Conservation (phyloP, 2,797 vertebrate genomes). For the Leptoclinus maculatus region DNA sequence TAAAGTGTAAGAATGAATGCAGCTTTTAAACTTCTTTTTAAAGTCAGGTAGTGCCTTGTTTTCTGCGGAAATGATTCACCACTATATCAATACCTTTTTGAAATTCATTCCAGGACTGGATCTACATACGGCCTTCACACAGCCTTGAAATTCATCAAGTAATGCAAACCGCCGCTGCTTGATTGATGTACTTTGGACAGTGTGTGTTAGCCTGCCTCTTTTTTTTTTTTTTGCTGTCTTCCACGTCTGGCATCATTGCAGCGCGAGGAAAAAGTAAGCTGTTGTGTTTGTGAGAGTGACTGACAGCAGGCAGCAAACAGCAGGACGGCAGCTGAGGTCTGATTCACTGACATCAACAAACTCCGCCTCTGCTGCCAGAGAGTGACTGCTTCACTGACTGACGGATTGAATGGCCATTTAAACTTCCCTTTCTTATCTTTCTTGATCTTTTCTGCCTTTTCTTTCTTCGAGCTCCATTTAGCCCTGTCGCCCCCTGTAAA, state of each 20-base stretch:
- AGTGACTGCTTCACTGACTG: slow-evolving; percentile 50
- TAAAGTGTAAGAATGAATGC: neutral
- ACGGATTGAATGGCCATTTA: slow-evolving; percentile 32
- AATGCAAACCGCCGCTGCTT: slow-evolving; percentile 47
- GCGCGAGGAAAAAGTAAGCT: slow-evolving; percentile 52
- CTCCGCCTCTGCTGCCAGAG: slow-evolving; percentile 49
- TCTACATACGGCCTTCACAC: slow-evolving; percentile 47
- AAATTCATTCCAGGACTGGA: slow-evolving; percentile 34
- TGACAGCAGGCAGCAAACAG: slow-evolving; percentile 70
- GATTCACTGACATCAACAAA: slow-evolving; percentile 65
- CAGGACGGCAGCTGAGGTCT: slow-evolving; percentile 62
- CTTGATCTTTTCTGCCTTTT: neutral
- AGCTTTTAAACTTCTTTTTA: slow-evolving; percentile 2
- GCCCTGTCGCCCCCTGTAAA: slow-evolving; percentile 14
- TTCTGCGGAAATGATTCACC: slow-evolving; percentile 39
- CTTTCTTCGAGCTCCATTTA: slow-evolving; percentile 40
- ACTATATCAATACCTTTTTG: slow-evolving; percentile 37
- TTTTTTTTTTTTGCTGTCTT: slow-evolving; percentile 27
- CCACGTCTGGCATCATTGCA: slow-evolving; percentile 36
- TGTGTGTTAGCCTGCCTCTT: slow-evolving; percentile 42
- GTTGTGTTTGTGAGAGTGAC: slow-evolving; percentile 67
- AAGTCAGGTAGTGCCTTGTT: slow-evolving; percentile 5
- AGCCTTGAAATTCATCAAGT: slow-evolving; percentile 41
- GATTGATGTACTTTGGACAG: slow-evolving; percentile 65
- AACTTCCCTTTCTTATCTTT: slow-evolving; percentile 28